A percentile compares a stretch with the other conserved stretches of the same genome.
phyloP scores from a whole-genome alignment of 2,797 vertebrate species.

The Notoglanidium macrostoma region DNA sequence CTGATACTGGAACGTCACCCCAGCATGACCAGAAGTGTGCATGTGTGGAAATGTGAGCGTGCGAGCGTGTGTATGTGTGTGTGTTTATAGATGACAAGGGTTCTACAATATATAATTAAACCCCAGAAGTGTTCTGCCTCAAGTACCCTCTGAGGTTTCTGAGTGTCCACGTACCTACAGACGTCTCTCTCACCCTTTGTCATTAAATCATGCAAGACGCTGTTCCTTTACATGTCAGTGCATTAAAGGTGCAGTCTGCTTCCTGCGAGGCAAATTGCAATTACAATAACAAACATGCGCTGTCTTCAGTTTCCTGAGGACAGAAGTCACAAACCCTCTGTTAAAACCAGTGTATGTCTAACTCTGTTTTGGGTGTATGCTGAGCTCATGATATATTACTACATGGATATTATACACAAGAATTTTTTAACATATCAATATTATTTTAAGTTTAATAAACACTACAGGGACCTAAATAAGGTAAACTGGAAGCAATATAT shows the following conservation, averaged over 20 bases:
- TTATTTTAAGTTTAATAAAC: neutral
- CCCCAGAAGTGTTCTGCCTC: neutral
- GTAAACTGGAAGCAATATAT: neutral
- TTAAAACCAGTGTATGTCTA: neutral
- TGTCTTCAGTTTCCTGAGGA: neutral
- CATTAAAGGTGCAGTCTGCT: neutral
- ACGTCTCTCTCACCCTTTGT: neutral
- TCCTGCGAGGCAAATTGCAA: neutral
- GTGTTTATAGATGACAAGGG: neutral
- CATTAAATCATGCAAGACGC: conserved; percentile 8
- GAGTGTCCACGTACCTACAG: neutral
- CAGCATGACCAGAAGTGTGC: neutral
- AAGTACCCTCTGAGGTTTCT: neutral
- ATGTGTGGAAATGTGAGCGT: neutral
- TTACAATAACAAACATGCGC: neutral
- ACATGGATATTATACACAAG: neutral
- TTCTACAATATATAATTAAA: neutral
- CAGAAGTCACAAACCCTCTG: neutral
- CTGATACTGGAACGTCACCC: neutral
- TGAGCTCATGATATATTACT: neutral
- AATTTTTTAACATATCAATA: neutral
- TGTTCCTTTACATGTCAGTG: neutral
- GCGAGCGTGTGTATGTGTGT: neutral
- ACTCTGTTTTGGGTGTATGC: neutral
- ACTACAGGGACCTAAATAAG: neutral